Base-by-base conservation (phyloP, 2,113 vertebrate genomes). In the Tenebrosternarchus preto region DNA sequence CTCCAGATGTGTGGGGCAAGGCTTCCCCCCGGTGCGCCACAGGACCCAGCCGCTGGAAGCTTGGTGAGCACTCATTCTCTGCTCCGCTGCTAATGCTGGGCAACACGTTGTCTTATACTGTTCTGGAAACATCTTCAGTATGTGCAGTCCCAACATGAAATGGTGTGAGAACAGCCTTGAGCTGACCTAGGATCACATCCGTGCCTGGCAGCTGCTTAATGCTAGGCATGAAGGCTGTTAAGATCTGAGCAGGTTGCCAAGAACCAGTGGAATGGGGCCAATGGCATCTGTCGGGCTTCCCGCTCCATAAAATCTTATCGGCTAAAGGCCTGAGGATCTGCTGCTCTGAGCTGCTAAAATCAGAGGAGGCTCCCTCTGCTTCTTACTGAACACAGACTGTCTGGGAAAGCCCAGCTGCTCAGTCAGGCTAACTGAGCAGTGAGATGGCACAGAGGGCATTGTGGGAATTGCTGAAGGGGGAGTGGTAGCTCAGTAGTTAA, bases 1-100 rank as follows among this genome's bases (percentile, higher is more conserved):
- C 94, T 99, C 87, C 98, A 99, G 92, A 98, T 99, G 96, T 99
- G 98, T 3, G 98, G 98, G 1, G 93, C 94, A 20, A 94, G 96
- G 69, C 73, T 95, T 80, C 92, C 95, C 2, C 90, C 92, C 64
- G 89, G 92, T 83, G 90, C 87, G 82, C 59, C 88, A 31, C 90
- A 87, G 0, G 89, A 94, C 88, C 89, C 93, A 83, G 91, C 90
- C 1, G 95, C 94, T 83, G 98, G 98, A 84, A 98, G 97, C 91
- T 94, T 99, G 91, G 98, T 98, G 93, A 95, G 97, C 97, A 91
- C 73, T 84, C 73, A 5, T 55, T 31, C 24, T 63, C 53, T n/a
- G n/a, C n/a, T n/a, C 22, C 33, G 19, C 24, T 55, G 24, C 24
- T 80, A 20, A 22, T 61, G 19, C 46, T 55, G 2, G 2, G 19